Base-by-base conservation (phyloP, 2,113 vertebrate species). In the Aix galericulata region DNA sequence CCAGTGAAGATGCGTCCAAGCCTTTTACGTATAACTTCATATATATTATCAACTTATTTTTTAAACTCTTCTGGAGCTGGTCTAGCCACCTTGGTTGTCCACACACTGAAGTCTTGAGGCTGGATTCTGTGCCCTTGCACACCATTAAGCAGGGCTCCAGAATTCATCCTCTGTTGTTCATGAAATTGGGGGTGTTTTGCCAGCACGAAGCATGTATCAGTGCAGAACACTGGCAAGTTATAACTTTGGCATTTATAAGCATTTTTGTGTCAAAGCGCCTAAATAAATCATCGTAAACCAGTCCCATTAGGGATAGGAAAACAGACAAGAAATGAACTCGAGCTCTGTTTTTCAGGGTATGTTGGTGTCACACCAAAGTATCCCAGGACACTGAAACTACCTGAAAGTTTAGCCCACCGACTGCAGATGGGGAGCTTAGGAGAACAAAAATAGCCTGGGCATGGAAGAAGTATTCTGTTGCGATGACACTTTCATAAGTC, bases 81-180 rank as follows among this genome's bases (percentile, higher is more conserved):
- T 53, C 25, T 29, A 63, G 15, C 23, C 71, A 16, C 13, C 2
- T 27, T 10, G 22, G 2, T 25, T 17, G 48, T 6, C 34, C 63
- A 32, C 1, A 27, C 16, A 5, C 12, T 10, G 4, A 74, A 42
- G 21, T 3, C 32, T 4, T 2, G 3, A 29, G 79, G 32, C 8
- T 46, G 78, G 66, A 17, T 12, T 22, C 32, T 18, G 36, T 17
- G 32, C 11, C 67, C 18, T 38, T 34, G 17, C 40, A 42, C 0
- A 27, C 29, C 74, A 27, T 10, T 18, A 52, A 18, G 23, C 64
- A 68, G 79, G 13, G 23, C 60, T 79, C n/a, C 85, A 66, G 53
- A 71, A 86, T 26, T n/a, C 23, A 4, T 38, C n/a, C n/a, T 52
- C 53, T 58, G 11, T 20, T 29, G 13, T 5, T 20, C 27, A 53